Base-by-base conservation (phyloP, 1,140 invertebrate species). In the Drosophila ambigua region DNA sequence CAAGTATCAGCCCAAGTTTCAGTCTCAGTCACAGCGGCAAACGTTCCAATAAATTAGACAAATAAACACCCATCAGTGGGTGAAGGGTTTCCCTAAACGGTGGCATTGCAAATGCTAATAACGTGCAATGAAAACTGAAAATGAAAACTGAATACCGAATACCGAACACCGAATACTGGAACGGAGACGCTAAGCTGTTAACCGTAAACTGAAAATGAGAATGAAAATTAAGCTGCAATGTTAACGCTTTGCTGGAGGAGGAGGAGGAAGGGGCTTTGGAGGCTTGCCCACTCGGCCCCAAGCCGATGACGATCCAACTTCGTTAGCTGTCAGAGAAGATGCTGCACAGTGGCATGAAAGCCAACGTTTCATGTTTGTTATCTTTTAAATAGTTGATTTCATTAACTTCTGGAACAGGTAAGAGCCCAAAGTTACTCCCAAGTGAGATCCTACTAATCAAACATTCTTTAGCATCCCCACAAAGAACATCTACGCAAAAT, bases 1-100 rank as follows among this genome's bases (percentile, higher is more conserved):
- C 15, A 23, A 26, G 11, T n/a, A 41, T 15, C 45, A 23, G 35
- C 16, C 26, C 11, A 15, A 63, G 20, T 45, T 28, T 9, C 26
- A 16, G 5, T n/a, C 11, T 31, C 31, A 23, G 15, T 20, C 9
- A 6, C 31, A 9, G 23, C 20, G 24, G 26, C 44, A 26, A 75
- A 75, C 61, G 73, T 71, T 77, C 75, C 74, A 82, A 88, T 85
- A 88, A 88, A 88, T 88, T 85, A 82, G 78, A 71, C 82, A 85
- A 85, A 85, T 88, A 85, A 88, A 85, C 82, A 84, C 80, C 26
- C 53, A 28, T 11, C 63, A 52, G 66, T 74, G 55, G 75, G 82
- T 85, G 74, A 87, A 85, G 83, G 82, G 82, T 72, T 81, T 51
- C 73, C 57, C 65, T 85, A 85, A 88, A 82, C 82, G 79, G 68